Evolutionary conservation across 2,888 invertebrate genomes (phyloP).

Genomic region (Incurvaria masculella): DNA sequence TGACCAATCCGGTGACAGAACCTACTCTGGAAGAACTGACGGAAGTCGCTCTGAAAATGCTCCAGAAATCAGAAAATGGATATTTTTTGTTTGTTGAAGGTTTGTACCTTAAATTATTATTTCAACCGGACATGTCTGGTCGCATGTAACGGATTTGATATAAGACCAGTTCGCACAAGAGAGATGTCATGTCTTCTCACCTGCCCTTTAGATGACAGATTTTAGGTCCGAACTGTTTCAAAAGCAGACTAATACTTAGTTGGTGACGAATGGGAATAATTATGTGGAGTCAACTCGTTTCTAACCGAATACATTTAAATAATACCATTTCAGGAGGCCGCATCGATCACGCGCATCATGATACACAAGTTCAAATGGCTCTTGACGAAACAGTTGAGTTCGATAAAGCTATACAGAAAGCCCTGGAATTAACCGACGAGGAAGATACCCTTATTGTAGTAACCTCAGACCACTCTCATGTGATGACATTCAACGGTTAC

Average conservation of each 20-base stretch:
- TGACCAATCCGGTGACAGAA: slow-evolving; percentile 34
- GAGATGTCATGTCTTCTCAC: too few species aligned
- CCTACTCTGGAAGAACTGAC: slow-evolving; percentile 59
- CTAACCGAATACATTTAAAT: too few species aligned
- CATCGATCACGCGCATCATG: slow-evolving; percentile 69
- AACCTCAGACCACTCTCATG: slow-evolving; percentile 75
- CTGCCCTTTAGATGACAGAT: too few species aligned
- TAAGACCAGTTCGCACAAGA: too few species aligned
- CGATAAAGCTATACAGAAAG: slow-evolving; percentile 51
- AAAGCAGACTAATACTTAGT: too few species aligned
- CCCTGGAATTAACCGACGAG: slow-evolving; percentile 50
- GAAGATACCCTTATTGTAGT: slow-evolving; percentile 75
- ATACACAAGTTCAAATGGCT: slow-evolving; percentile 52
- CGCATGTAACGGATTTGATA: slow-evolving; percentile 18
- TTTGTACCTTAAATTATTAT: slow-evolving; percentile 22
- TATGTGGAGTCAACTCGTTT: too few species aligned
- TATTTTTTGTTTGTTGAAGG: slow-evolving; percentile 78
- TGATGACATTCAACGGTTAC: slow-evolving; percentile 68
- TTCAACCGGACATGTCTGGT: too few species aligned
- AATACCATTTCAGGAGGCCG: slow-evolving; percentile 45
- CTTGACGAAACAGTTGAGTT: slow-evolving; percentile 67
- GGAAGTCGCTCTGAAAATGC: slow-evolving; percentile 63
- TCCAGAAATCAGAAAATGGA: slow-evolving; percentile 63
- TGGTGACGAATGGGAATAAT: too few species aligned
- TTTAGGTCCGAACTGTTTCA: too few species aligned